Evolutionary conservation across 2,888 invertebrate genomes (phyloP), one percentile per base, ranked within the genome.

Genomic region (Neelides folsomi): DNA sequence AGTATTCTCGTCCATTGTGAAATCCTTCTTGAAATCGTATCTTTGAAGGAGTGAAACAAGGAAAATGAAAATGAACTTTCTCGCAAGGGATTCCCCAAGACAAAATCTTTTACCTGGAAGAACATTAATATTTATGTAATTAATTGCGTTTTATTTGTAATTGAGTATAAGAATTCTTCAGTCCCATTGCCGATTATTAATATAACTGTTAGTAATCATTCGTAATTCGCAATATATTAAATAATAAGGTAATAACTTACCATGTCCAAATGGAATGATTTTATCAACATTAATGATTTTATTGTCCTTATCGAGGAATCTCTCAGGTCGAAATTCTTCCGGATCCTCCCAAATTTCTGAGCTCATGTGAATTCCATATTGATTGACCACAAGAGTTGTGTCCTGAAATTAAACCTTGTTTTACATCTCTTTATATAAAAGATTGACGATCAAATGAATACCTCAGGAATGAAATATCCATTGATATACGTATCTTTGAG

Each of bases 61-160:
- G 34, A 55, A 59, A 13, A 46, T 52, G 36, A 59, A 59, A 9
- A 59, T 37, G 13, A 55, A 48, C 7, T 54, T 48, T 36, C 54
- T 47, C 10, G 59, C 59, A 18, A 53, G 35, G 5, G 20, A 35
- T 39, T 56, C 57, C 15, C 59, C 57, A 34, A 59, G 36, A 35
- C 57, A 59, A 9, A 35, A 37, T 27, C 57, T 43, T 46, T 59
- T 57, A 3, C 59, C 59, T 59, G n/a, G n/a, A n/a, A n/a, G n/a
- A n/a, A n/a, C n/a, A n/a, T n/a, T n/a, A n/a, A n/a, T n/a, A n/a
- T n/a, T n/a, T n/a, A n/a, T n/a, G n/a, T n/a, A n/a, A n/a, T n/a
- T n/a, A n/a, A n/a, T n/a, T n/a, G n/a, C n/a, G n/a, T n/a, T n/a
- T n/a, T n/a, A n/a, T n/a, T n/a, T n/a, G n/a, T n/a, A n/a, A n/a